Base-by-base conservation (phyloP, 2,113 vertebrate genomes). In the Cairina moschata region DNA sequence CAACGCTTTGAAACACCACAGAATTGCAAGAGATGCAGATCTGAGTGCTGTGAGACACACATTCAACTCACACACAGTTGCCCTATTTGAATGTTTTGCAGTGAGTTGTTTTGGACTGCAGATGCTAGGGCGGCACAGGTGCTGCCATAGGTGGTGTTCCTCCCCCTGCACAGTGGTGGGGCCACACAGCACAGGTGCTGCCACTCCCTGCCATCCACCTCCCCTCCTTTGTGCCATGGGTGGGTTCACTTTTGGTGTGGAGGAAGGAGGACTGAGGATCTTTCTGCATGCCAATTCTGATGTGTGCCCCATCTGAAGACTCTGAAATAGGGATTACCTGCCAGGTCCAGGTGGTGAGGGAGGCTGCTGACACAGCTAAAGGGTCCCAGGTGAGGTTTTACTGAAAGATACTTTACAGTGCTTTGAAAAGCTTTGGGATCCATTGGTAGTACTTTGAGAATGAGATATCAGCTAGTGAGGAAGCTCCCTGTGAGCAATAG, bases 181-280 rank as follows among this genome's bases (percentile, higher is more conserved):
- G 54, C 1, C 0, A 65, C 38, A 69, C 68, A 77, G 75, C 86
- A 62, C 72, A 83, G 80, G 69, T 59, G 77, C 59, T 75, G 25
- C 25, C 34, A 54, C 44, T 29, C 50, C 44, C 14, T 3, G 4
- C 32, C 74, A 78, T 0, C 25, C 17, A 81, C 78, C 59, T 54
- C 66, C 21, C 8, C 2, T 2, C 3, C 20, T 63, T 72, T 0
- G 0, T 46, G 42, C 77, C 62, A 6, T 0, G 3, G 17, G n/a
- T 93, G 52, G 40, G 26, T 80, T 90, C 85, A 29, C 72, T 63
- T 88, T 72, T 44, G 22, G 46, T 22, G 26, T 32, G 55, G 55
- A 86, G 63, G 50, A 91, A 69, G 46, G 46, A 48, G 46, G 46
- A 22, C 46, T 48, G 46, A 40, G 40, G 13, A 40, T 40, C 40